Percentiles rank a stretch among this genome's conserved stretches.
These are phyloP conservation scores for Peucedramus taeniatus DNA, from an alignment of 2,113 vertebrate genomes.

Conservation along the genomic window DNA sequence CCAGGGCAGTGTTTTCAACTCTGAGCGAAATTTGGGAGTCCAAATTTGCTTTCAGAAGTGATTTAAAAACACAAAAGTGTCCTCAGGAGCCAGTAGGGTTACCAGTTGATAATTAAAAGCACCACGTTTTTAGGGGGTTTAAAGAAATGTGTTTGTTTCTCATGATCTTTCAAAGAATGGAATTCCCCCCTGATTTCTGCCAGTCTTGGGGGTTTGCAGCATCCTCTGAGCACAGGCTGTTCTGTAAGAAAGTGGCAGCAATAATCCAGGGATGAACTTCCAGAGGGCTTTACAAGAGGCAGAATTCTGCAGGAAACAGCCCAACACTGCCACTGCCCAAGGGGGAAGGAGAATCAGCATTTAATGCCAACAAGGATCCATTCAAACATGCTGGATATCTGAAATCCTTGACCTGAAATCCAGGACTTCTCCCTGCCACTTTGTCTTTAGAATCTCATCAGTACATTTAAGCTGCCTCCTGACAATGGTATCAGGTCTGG, in stretches of 20 bases:
- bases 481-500: neutral
- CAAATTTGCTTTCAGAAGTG: neutral
- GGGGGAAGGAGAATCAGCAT: neutral
- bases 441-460: neutral
- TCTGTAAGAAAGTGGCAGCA: neutral
- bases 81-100: neutral
- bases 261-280: neutral
- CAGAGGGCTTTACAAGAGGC: neutral
- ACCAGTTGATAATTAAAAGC: neutral
- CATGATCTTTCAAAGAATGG: neutral
- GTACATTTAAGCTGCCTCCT: neutral
- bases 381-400: neutral
- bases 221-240: neutral
- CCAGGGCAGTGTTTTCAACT: neutral
- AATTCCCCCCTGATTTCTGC: neutral
- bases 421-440: neutral
- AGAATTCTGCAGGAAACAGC: neutral
- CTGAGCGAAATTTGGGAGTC: neutral
- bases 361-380: neutral
- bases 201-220: neutral
- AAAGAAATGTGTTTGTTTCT: neutral
- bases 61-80: neutral
- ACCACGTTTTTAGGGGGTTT: rapidly evolving
- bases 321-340: neutral
- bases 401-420: neutral